Percentiles rank a stretch among this genome's conserved stretches.
Evolutionary conservation across 1,140 invertebrate species (phyloP).

Genomic region (Euschistus heros): DNA sequence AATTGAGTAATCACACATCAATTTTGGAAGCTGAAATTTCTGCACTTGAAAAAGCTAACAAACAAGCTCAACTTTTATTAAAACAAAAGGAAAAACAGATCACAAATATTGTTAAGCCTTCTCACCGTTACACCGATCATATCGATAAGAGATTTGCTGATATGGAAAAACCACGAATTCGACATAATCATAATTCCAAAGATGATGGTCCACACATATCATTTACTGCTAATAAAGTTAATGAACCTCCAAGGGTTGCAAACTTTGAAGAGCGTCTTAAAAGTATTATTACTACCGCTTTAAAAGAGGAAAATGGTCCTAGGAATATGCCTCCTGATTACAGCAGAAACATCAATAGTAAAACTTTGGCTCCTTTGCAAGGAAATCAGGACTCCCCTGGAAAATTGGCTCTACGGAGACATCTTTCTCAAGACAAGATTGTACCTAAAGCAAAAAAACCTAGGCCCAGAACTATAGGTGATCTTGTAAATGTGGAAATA

Average conservation of each 20-base stretch:
- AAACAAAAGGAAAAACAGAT: neutral
- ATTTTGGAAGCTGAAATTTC: conserved; percentile 39
- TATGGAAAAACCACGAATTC: neutral
- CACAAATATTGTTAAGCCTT: neutral
- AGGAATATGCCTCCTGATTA: conserved; percentile 29
- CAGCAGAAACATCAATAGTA: neutral
- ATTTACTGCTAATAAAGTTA: conserved; percentile 36
- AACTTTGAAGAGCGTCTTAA: conserved; percentile 87
- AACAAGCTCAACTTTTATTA: neutral
- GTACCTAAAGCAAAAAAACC: conserved; percentile 25
- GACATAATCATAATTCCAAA: neutral
- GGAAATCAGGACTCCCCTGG: conserved; percentile 64
- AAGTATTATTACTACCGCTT: conserved; percentile 78
- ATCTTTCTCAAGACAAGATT: conserved; percentile 61
- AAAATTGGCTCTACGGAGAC: conserved; percentile 66
- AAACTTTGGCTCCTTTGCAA: neutral
- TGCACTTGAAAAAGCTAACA: conserved; percentile 8
- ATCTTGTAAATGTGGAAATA: conserved; percentile 76
- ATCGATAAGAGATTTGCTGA: neutral
- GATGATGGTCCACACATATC: neutral
- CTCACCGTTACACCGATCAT: neutral
- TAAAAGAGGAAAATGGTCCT: conserved; percentile 70
- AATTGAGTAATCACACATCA: conserved; percentile 56
- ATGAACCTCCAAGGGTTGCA: conserved; percentile 70
- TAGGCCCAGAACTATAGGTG: conserved; percentile 57